Conservation (phyloP, 2,797 vertebrate genomes). For the Dermochelys coriacea region DNA sequence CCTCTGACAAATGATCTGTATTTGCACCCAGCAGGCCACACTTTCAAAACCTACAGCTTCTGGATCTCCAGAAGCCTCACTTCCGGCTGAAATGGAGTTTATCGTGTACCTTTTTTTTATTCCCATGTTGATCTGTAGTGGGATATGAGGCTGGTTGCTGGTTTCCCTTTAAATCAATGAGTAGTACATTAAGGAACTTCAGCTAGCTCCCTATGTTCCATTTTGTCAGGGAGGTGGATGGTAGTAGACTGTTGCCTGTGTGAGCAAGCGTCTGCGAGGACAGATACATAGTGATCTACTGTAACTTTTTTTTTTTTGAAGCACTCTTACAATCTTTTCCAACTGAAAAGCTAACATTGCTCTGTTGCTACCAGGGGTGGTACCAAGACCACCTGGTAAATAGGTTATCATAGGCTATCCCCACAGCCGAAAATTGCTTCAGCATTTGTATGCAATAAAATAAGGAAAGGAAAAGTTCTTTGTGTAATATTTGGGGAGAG, state of each 20-base stretch:
- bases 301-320: not conserved
- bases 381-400: too few relatives aligned
- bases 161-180: not conserved
- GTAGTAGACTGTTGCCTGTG: rapidly evolving
- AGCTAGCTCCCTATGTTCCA: not conserved
- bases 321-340: not conserved
- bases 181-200: not conserved
- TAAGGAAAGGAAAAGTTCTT: not conserved
- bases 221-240: not conserved
- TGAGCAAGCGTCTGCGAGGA: not conserved
- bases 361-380: not conserved
- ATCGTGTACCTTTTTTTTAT: not conserved
- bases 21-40: not conserved
- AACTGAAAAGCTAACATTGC: not conserved
- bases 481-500: too few relatives aligned
- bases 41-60: not conserved
- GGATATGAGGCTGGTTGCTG: not conserved
- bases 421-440: not conserved
- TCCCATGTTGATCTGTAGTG: not conserved
- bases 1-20: not conserved
- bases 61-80: not conserved
- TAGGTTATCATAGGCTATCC: too few relatives aligned
- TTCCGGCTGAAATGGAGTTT: not conserved
- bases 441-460: not conserved
- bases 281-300: not conserved